phyloP scores from a whole-genome alignment of 2,888 invertebrate species.

The Tenodera sinensis region DNA sequence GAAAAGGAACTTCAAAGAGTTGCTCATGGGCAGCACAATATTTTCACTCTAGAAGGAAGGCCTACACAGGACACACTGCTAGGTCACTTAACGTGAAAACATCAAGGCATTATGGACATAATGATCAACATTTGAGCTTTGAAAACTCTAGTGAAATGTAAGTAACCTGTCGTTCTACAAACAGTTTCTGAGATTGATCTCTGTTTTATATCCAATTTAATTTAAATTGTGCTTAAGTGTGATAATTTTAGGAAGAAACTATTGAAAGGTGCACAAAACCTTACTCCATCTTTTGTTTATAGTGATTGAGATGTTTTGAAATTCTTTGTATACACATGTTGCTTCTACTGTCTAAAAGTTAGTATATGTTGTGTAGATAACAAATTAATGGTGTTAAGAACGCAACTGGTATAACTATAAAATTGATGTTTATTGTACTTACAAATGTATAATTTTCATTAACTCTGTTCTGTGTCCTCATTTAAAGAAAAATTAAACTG shows the following conservation, averaged over 20 bases:
- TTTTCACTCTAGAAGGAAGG: slow-evolving; percentile 34
- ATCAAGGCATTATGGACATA: background rate
- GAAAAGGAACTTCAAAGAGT: slow-evolving; percentile 73
- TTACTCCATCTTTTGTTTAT: background rate
- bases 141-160: background rate
- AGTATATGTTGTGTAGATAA: background rate
- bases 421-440: background rate
- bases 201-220: background rate
- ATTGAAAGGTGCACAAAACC: background rate
- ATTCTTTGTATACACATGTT: background rate
- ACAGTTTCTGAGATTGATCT: background rate
- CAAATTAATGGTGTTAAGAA: background rate
- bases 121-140: background rate
- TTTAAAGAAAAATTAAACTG: no score
- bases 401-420: background rate
- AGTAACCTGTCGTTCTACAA: background rate
- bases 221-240: background rate
- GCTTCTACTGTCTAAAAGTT: background rate
- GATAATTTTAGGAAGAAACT: background rate
- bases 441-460: no score
- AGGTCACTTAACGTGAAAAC: background rate
- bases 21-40: slow-evolving; percentile 54
- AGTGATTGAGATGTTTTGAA: background rate
- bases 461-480: no score
- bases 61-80: background rate